phyloP scores from a whole-genome alignment of 2,888 invertebrate species.

The Patella depressa region DNA sequence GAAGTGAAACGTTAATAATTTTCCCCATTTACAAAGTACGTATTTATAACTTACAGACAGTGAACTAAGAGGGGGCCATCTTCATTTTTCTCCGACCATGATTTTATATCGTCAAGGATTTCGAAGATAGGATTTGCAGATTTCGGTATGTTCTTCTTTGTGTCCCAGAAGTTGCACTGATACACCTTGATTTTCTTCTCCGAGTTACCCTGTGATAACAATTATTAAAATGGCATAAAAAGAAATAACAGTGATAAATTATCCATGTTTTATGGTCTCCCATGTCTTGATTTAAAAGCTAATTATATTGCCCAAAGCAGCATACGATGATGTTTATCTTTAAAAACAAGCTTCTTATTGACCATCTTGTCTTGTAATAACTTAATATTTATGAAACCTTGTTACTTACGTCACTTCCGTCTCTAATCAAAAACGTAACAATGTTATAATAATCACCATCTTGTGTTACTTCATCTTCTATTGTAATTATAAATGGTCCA shows the following conservation, averaged over 20 bases:
- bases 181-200: constrained; percentile 19
- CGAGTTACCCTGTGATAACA: not conserved
- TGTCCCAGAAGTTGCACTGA: constrained; percentile 16
- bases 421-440: not conserved
- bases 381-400: not conserved
- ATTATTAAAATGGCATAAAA: not conserved
- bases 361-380: not conserved
- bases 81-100: constrained; percentile 1
- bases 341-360: too few relatives aligned
- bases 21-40: too few relatives aligned
- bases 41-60: constrained; percentile 28
- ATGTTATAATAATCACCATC: not conserved
- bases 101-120: constrained; percentile 13
- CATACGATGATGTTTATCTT: not conserved
- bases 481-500: not conserved
- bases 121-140: constrained; percentile 20
- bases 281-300: too few relatives aligned
- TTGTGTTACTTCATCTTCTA: not conserved
- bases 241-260: not conserved
- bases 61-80: constrained; percentile 27
- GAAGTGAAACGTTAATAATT: too few relatives aligned
- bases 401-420: not conserved
- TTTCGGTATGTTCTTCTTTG: constrained; percentile 34
- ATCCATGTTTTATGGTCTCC: too few relatives aligned
- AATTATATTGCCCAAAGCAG: not conserved